Evolutionary conservation across 1,140 invertebrate species (phyloP), one percentile per base, ranked within the genome.

Genomic region (Tetramorium parvispinum): DNA sequence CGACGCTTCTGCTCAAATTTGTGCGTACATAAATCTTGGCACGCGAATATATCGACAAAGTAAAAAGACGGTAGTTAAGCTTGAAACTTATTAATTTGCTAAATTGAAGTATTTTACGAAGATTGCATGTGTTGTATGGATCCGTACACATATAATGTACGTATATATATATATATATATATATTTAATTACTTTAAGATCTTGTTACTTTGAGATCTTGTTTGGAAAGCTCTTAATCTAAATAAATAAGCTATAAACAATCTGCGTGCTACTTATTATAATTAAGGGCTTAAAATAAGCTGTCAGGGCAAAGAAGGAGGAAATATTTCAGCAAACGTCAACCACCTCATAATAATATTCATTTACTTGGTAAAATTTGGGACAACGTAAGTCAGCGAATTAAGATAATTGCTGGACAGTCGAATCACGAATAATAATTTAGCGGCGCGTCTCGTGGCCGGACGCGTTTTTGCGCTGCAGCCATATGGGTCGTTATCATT

Each of bases 1-100:
- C 55, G 37, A 24, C 32, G 59, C 68, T 82, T 57, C 40, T 53
- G 66, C 24, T 37, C 53, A 83, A 83, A 83, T 83, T 83, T 83
- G 79, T 46, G 18, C 24, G 66, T 75, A 7, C 68, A 83, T 75
- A 83, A 83, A 83, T 83, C 53, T 32, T 43, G 18, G 7, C 7
- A 4, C 59, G 27, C 2, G 13, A 73, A 53, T 24, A 24, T 37
- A 4, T 11, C 40, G 27, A 49, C 37, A 27, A 55, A 57, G 78
- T 27, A 40, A 82, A 46, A 46, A 59, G 18, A 6, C 11, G 40
- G 8, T 24, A 27, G 18, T 37, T 71, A 40, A 57, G 61, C 1
- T 49, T 21, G 2, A 49, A 16, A 13, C 11, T 83, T 40, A 46
- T 65, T 46, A 78, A 27, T 75, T 4, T 46, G 51, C 24, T 82